phyloP scores from a whole-genome alignment of 2,888 invertebrate genomes.

The Hipparchia sbordonii region DNA sequence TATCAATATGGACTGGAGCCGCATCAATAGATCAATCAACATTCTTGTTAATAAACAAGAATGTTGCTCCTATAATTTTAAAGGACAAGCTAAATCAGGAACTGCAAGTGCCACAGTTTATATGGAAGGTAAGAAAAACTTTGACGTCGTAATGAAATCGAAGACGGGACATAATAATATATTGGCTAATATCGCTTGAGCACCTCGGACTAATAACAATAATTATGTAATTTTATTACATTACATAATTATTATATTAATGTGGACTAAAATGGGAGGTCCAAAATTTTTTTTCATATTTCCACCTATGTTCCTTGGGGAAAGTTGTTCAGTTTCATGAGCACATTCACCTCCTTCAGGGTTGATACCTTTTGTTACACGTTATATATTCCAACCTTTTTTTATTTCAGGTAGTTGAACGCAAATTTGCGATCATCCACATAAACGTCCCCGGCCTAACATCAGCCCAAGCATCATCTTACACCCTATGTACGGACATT shows the following conservation, averaged over 20 bases:
- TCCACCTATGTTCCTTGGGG: too few species aligned
- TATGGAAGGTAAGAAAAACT: slow-evolving; percentile 23
- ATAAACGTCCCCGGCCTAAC: slow-evolving; percentile 57
- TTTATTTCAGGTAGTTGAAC: slow-evolving; percentile 53
- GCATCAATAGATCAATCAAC: neutral
- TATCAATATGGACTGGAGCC: slow-evolving; percentile 20
- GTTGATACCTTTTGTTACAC: too few species aligned
- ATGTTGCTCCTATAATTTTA: slow-evolving; percentile 6
- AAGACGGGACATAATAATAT: too few species aligned
- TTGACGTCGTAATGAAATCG: too few species aligned
- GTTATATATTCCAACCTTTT: neutral
- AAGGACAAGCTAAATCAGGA: slow-evolving; percentile 9
- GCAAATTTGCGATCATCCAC: slow-evolving; percentile 52
- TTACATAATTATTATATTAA: too few species aligned
- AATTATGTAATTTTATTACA: too few species aligned
- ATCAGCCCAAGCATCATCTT: slow-evolving; percentile 28
- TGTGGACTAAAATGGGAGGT: too few species aligned
- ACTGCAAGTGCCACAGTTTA: slow-evolving; percentile 18
- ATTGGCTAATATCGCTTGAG: too few species aligned
- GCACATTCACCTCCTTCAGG: too few species aligned
- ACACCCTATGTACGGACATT: slow-evolving; percentile 51
- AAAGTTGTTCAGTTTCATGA: too few species aligned
- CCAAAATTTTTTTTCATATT: too few species aligned
- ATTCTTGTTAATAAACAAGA: neutral
- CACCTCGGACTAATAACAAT: too few species aligned